Evolutionary conservation across 2,888 invertebrate species (phyloP).

Genomic region (Orthosia incerta): DNA sequence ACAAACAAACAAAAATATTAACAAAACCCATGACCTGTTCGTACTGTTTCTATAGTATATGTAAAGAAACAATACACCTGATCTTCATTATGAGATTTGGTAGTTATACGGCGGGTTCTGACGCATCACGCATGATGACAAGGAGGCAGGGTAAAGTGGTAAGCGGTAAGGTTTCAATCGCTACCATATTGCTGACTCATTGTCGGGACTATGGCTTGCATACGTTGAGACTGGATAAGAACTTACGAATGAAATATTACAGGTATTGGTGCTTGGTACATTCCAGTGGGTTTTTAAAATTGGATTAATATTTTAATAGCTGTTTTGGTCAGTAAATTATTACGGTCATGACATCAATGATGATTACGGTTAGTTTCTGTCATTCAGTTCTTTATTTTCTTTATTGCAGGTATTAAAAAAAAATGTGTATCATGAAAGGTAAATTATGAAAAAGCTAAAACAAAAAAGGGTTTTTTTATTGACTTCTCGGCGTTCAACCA

Average conservation of each 20-base stretch:
- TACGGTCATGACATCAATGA: background rate
- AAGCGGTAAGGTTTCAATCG: conserved; percentile 76
- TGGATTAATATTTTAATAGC: background rate
- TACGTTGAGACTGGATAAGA: conserved; percentile 55
- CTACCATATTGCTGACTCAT: conserved; percentile 75
- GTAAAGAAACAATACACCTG: conserved; percentile 61
- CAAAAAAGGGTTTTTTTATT: too few species aligned
- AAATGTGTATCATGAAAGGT: background rate
- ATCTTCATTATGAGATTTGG: conserved; percentile 67
- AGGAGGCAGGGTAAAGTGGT: conserved; percentile 70
- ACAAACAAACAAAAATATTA: conserved; percentile 40
- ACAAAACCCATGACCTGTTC: conserved; percentile 60
- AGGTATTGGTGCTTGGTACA: too few species aligned
- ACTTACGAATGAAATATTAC: background rate
- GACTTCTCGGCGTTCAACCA: too few species aligned
- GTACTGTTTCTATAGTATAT: conserved; percentile 53
- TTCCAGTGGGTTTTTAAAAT: background rate
- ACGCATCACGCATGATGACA: conserved; percentile 67
- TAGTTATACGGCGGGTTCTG: conserved; percentile 62
- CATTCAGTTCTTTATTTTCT: too few species aligned
- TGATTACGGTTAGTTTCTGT: too few species aligned
- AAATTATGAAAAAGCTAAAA: background rate
- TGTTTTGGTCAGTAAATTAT: background rate
- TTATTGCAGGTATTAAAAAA: too few species aligned
- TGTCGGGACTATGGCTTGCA: conserved; percentile 55